A percentile compares a stretch with the other conserved stretches of the same genome.
phyloP scores from a whole-genome alignment of 2,113 vertebrate genomes.

The Archocentrus centrarchus region DNA sequence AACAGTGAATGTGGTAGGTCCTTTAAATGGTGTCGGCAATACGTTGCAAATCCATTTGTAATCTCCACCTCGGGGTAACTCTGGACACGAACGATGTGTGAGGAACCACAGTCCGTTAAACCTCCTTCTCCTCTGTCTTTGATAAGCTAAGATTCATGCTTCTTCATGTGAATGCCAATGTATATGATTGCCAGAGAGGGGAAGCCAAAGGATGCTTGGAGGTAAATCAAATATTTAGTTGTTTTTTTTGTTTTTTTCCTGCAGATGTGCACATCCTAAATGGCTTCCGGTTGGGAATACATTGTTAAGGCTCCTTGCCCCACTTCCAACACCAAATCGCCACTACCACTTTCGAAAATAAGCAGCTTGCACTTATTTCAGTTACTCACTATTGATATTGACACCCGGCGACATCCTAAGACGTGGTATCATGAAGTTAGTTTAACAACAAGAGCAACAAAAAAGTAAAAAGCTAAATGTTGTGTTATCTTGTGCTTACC shows the following conservation, averaged over 20 bases:
- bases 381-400: conserved; percentile 74
- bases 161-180: conserved; percentile 75
- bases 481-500: conserved; percentile 69
- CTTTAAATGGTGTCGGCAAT: conserved; percentile 44
- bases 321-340: conserved; percentile 56
- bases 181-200: conserved; percentile 70
- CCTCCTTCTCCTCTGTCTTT: conserved; percentile 58
- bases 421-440: conserved; percentile 75
- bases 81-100: conserved; percentile 42
- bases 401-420: conserved; percentile 67
- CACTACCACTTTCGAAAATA: conserved; percentile 63
- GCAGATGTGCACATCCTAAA: conserved; percentile 48
- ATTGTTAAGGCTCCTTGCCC: conserved; percentile 61
- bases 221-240: not conserved
- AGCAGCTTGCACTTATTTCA: conserved; percentile 84
- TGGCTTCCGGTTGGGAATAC: conserved; percentile 62
- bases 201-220: conserved; percentile 51
- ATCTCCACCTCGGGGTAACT: conserved; percentile 52
- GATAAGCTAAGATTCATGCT: conserved; percentile 77
- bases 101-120: conserved; percentile 34
- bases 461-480: conserved; percentile 57
- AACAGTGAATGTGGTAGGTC: conserved; percentile 50
- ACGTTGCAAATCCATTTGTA: conserved; percentile 26
- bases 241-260: not conserved
- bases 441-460: conserved; percentile 39